phyloP scores from a whole-genome alignment of 2,113 vertebrate genomes.

The Ictalurus furcatus region DNA sequence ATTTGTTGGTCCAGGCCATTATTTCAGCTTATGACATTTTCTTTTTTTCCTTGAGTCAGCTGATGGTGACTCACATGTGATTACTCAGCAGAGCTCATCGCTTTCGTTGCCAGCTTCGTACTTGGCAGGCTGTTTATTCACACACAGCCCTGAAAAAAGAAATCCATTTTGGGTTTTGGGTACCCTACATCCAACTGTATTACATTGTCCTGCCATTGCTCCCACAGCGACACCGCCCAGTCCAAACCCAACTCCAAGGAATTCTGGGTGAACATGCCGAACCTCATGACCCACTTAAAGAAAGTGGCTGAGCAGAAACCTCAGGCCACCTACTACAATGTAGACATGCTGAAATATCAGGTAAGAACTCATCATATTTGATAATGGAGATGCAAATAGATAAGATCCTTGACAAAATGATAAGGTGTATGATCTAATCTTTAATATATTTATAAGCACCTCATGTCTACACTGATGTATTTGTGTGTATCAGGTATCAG shows the following conservation, averaged over 20 bases:
- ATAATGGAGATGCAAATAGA: neutral
- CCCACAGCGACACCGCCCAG: slow-evolving; percentile 83
- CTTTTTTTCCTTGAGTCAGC: slow-evolving; percentile 28
- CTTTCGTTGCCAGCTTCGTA: neutral
- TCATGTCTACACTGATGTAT: neutral
- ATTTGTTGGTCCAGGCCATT: neutral
- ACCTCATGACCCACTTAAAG: slow-evolving; percentile 93
- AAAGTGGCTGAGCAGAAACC: slow-evolving; percentile 98
- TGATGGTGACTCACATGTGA: slow-evolving; percentile 40
- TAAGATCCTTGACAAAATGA: neutral
- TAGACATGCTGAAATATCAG: slow-evolving; percentile 99
- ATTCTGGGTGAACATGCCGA: slow-evolving; percentile 99
- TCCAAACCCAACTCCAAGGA: slow-evolving; percentile 83
- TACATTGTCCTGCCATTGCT: slow-evolving; percentile 18
- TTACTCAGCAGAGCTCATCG: slow-evolving; percentile 12
- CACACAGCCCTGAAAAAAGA: neutral
- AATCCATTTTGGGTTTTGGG: neutral
- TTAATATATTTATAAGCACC: neutral
- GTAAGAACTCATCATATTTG: slow-evolving; percentile 64
- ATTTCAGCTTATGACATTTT: neutral
- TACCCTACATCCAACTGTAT: neutral
- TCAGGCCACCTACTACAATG: slow-evolving; percentile 98
- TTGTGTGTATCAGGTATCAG: slow-evolving; percentile 79
- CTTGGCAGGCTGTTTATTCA: slow-evolving; percentile 14
- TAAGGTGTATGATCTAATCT: neutral